Evolutionary conservation across 1,140 invertebrate species (phyloP), one percentile per base, ranked within the genome.

Genomic region (Teleopsis dalmanni): DNA sequence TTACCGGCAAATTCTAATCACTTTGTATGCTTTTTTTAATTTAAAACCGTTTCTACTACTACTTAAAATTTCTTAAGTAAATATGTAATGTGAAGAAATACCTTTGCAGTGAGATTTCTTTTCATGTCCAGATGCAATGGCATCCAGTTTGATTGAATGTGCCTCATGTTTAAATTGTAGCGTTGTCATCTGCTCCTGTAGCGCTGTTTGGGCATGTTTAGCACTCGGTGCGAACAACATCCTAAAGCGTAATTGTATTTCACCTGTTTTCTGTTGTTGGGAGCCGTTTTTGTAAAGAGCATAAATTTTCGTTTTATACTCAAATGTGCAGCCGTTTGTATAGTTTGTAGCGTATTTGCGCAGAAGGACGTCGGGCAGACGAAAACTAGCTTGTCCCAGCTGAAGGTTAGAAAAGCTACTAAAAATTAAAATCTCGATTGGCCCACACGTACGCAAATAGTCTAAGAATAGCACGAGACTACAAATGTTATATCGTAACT

Each of bases 231-330:
- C 54, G 45, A 66, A 65, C 35, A 66, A 44, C 63, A 66, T 66
- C 46, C 53, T 59, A 44, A 60, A 57, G 44, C 57, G 58, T 54
- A 61, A 52, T 56, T 55, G 56, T 45, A 55, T 50, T 47, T 52
- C 53, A 40, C 53, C 57, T 52, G 57, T 56, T 33, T 52, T 51
- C 60, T 63, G 62, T 60, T 61, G 63, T 57, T 61, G 60, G 42
- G 52, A 36, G 25, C 36, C 27, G 56, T 56, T 60, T 58, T 53
- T 62, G 58, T 67, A 62, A 57, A 67, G 57, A 53, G 64, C 61
- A 67, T 67, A 67, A 57, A 67, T 62, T 64, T 66, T 54, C 54
- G 59, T 62, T 62, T 59, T 65, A 59, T 65, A 55, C 52, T 56
- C 53, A 55, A 65, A 65, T 60, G 57, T 51, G 58, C 56, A 60